These are phyloP conservation scores for Morpho helenor DNA, from an alignment of 2,888 invertebrate species.

Conservation along the genomic window DNA sequence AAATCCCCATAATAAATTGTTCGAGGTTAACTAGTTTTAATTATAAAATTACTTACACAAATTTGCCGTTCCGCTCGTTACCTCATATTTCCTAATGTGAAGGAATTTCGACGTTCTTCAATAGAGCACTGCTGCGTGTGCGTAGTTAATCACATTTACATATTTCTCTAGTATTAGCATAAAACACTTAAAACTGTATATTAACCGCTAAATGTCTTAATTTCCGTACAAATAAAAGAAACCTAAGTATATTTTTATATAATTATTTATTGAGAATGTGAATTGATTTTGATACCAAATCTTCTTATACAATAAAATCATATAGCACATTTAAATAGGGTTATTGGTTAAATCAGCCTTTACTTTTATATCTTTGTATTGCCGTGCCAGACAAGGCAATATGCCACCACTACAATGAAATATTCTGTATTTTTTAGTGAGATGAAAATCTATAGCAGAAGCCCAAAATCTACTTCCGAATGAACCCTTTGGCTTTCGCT, in stretches of 20 bases:
- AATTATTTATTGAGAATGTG: background rate
- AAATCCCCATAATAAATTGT: conserved; percentile 3
- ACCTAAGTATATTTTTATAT: background rate
- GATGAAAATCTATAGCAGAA: no score
- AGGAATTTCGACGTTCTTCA: conserved; percentile 21
- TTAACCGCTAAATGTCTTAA: conserved; percentile 12
- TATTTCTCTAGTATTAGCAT: conserved; percentile 18
- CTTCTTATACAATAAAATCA: no score
- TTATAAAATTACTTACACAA: conserved; percentile 15
- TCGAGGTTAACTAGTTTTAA: conserved; percentile 14
- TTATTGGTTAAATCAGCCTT: no score
- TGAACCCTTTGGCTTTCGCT: no score
- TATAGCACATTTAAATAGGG: no score
- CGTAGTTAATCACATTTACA: conserved; percentile 17
- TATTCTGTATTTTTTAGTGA: no score
- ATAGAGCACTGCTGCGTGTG: conserved; percentile 15
- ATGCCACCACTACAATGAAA: no score
- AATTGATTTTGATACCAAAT: no score
- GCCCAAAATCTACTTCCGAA: no score
- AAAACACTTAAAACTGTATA: conserved; percentile 4
- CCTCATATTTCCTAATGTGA: conserved; percentile 23
- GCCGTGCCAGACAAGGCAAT: no score
- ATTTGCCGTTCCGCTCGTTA: conserved; percentile 28
- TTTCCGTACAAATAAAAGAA: conserved; percentile 3
- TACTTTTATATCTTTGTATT: no score